Conservation (phyloP, 1,140 invertebrate species). For the Lepeophtheirus salmonis region DNA sequence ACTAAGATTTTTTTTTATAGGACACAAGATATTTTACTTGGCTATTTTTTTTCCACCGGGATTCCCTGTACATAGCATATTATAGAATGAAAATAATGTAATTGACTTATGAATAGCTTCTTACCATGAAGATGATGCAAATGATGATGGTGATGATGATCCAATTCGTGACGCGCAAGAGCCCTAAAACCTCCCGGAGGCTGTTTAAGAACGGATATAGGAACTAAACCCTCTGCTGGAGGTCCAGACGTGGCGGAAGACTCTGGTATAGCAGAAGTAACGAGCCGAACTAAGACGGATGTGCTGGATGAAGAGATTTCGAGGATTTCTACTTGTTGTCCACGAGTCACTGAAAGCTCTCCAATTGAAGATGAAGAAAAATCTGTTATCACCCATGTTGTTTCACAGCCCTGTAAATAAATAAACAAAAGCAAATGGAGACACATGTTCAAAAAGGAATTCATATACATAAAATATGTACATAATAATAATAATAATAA, state of each 20-base stretch:
- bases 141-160: too few species aligned
- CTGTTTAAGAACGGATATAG: slow-evolving; percentile 57
- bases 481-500: too few species aligned
- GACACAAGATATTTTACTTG: too few species aligned
- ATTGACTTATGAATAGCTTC: too few species aligned
- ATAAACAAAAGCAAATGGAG: slow-evolving; percentile 2
- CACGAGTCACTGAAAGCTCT: slow-evolving; percentile 56
- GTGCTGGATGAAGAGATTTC: slow-evolving; percentile 40
- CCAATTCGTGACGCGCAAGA: too few species aligned
- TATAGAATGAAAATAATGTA: too few species aligned
- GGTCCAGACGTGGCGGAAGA: slow-evolving; percentile 24
- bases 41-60: too few species aligned
- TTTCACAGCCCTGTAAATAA: slow-evolving; percentile 39
- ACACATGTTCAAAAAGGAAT: too few species aligned
- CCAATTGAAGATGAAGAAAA: slow-evolving; percentile 46
- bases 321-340: slow-evolving; percentile 77
- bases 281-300: slow-evolving; percentile 37
- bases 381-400: slow-evolving; percentile 69
- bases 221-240: slow-evolving; percentile 59
- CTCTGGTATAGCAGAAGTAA: slow-evolving; percentile 23
- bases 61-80: too few species aligned
- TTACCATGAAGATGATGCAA: too few species aligned
- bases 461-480: too few species aligned
- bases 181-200: slow-evolving; percentile 34
- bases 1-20: too few species aligned